Evolutionary conservation across 2,797 vertebrate genomes (phyloP).

Genomic region (Lepus oiostolus): DNA sequence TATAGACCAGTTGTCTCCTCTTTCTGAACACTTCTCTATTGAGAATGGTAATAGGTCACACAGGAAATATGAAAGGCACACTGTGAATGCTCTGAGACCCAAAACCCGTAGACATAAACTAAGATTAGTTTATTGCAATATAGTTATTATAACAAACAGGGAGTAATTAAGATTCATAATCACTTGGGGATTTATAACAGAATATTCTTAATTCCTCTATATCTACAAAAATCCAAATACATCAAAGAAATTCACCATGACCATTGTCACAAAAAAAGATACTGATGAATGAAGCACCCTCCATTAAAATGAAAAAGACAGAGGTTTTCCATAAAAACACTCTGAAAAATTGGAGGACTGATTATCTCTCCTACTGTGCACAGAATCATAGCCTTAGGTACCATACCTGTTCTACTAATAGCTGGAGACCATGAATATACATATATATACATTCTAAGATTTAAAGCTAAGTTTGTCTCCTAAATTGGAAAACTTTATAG

Average conservation of each 20-base stretch:
- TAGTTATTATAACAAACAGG: not conserved
- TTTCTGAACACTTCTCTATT: slow-evolving; percentile 8
- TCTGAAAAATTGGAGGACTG: not conserved
- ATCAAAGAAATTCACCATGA: not conserved
- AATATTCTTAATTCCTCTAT: not conserved
- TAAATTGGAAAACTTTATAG: not conserved
- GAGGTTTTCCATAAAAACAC: not conserved
- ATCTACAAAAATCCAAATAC: not conserved
- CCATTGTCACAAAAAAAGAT: not conserved
- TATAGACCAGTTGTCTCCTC: not conserved
- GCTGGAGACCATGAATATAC: not conserved
- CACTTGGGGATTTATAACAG: slow-evolving; percentile 10
- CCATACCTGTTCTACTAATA: not conserved
- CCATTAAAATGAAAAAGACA: not conserved
- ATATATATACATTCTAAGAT: not conserved
- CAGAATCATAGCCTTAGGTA: not conserved
- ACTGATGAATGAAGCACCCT: not conserved
- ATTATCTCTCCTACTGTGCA: not conserved
- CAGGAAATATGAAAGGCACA: not conserved
- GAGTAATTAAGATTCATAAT: not conserved
- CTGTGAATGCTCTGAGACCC: not conserved
- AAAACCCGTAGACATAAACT: slow-evolving; percentile 34
- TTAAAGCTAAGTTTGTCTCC: slow-evolving; percentile 8
- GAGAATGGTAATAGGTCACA: not conserved
- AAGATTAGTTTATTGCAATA: slow-evolving; percentile 5